phyloP scores from a whole-genome alignment of 1,140 invertebrate genomes.

The Cyclina sinensis region DNA sequence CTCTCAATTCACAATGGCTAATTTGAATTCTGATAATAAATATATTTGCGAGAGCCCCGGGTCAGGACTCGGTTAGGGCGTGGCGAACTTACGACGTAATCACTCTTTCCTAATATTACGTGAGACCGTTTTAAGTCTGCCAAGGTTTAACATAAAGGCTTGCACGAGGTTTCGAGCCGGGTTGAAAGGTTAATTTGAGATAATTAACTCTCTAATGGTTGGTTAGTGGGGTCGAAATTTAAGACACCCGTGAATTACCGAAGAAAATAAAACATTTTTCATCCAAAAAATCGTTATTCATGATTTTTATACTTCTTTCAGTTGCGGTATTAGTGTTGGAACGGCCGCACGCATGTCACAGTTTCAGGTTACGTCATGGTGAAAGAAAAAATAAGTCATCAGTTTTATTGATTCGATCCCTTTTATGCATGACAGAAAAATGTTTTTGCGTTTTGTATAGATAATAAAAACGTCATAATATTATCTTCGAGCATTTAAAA shows the following conservation, averaged over 20 bases:
- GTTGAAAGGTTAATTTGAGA: conserved; percentile 43
- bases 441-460: too few relatives aligned
- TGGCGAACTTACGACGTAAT: conserved; percentile 1
- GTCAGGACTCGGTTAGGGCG: neutral
- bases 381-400: neutral
- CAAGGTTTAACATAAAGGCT: neutral
- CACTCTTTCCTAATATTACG: conserved; percentile 31
- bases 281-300: conserved; percentile 8
- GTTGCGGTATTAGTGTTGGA: neutral
- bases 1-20: conserved; percentile 2
- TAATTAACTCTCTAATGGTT: conserved; percentile 37
- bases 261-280: conserved; percentile 30
- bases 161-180: conserved; percentile 1
- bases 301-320: neutral
- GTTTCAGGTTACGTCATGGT: neutral
- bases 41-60: conserved; percentile 34
- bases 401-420: too few relatives aligned
- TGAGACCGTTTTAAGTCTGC: neutral
- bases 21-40: conserved; percentile 29
- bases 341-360: neutral
- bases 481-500: too few relatives aligned
- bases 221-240: conserved; percentile 33
- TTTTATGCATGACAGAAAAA: too few relatives aligned
- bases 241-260: conserved; percentile 17
- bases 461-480: too few relatives aligned